A percentile compares a stretch with the other conserved stretches of the same genome.
Evolutionary conservation across 2,113 vertebrate species (phyloP).

Genomic region (Sebastes fasciatus): DNA sequence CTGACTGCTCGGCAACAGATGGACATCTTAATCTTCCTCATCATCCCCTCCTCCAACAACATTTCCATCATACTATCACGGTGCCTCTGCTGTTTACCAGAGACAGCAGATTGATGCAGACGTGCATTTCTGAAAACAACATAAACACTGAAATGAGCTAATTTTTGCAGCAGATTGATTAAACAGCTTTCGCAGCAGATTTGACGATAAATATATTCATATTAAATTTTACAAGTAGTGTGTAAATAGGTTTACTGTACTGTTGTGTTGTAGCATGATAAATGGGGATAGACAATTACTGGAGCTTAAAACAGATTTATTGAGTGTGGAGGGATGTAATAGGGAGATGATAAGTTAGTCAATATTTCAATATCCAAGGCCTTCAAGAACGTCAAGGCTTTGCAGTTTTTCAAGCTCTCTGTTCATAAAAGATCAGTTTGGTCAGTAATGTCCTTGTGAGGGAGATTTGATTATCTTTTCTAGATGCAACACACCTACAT

Average conservation of each 20-base stretch:
- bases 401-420: neutral
- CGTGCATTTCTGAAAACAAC: neutral
- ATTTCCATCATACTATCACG: conserved; percentile 23
- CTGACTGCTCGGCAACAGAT: conserved; percentile 62
- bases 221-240: neutral
- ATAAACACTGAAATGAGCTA: conserved; percentile 20
- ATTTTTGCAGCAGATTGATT: neutral
- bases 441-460: neutral
- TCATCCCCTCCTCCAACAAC: conserved; percentile 54
- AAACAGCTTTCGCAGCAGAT: neutral
- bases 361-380: neutral
- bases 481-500: neutral
- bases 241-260: neutral
- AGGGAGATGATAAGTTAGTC: neutral
- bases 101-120: conserved; percentile 19
- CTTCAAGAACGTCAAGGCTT: neutral
- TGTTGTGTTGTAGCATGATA: neutral
- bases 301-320: neutral
- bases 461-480: neutral
- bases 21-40: conserved; percentile 71
- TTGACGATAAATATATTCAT: neutral
- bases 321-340: neutral
- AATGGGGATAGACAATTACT: neutral
- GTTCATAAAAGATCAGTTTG: neutral
- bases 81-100: conserved; percentile 33